Evolutionary conservation across 2,888 invertebrate genomes (phyloP).

Genomic region (Congeria kusceri): DNA sequence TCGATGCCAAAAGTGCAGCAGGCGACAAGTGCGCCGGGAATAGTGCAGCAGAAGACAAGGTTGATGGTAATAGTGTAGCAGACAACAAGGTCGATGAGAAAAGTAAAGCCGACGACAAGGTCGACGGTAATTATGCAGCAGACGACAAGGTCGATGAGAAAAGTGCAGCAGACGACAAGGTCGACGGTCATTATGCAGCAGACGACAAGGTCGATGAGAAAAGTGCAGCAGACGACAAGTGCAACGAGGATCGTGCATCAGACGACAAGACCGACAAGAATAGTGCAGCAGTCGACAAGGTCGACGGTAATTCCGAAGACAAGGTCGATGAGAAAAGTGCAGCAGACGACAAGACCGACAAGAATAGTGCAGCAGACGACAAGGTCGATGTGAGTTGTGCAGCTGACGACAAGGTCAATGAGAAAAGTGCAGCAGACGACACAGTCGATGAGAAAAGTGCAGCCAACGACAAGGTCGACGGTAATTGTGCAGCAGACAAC

Average conservation of each 20-base stretch:
- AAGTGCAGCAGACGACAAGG: neutral
- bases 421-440: neutral
- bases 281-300: neutral
- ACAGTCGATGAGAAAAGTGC: neutral
- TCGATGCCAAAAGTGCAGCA: no score
- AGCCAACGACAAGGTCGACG: neutral
- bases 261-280: neutral
- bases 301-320: neutral
- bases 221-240: neutral
- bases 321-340: neutral
- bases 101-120: no score
- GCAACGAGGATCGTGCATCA: neutral
- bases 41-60: no score
- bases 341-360: neutral
- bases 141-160: neutral
- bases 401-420: neutral
- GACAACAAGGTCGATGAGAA: no score
- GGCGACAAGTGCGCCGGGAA: no score
- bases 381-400: no score
- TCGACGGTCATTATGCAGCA: no score
- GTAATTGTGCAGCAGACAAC: neutral
- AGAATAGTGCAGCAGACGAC: neutral
- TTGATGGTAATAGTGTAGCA: no score
- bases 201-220: no score
- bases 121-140: no score